Conservation (phyloP, 92 coral and sea anemone genomes). For the Porites divaricata region DNA sequence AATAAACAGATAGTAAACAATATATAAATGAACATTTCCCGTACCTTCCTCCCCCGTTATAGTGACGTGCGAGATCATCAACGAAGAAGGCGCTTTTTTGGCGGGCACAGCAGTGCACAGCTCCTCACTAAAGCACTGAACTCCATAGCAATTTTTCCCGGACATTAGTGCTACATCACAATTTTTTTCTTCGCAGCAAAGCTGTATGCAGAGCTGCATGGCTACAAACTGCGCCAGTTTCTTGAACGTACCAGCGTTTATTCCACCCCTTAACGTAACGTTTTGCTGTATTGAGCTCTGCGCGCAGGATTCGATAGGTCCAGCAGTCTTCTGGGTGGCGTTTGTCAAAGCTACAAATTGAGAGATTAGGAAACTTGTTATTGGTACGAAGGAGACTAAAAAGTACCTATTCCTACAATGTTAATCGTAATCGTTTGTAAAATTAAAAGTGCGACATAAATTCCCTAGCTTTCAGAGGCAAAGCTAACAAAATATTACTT, state of each 20-base stretch:
- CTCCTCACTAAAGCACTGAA: slow-evolving; percentile 94
- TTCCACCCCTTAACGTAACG: slow-evolving; percentile 97
- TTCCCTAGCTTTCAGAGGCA: no score
- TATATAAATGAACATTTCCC: not conserved
- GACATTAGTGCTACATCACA: slow-evolving; percentile 98
- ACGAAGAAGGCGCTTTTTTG: slow-evolving; percentile 95
- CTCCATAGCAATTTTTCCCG: slow-evolving; percentile 97
- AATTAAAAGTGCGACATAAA: no score
- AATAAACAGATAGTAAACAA: no score
- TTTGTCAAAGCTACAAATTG: slow-evolving; percentile 26
- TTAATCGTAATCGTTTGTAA: no score
- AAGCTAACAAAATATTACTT: no score
- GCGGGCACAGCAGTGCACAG: slow-evolving; percentile 92
- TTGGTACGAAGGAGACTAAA: not conserved
- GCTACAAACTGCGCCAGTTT: slow-evolving; percentile 97
- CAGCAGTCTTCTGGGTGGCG: slow-evolving; percentile 52
- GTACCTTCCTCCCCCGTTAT: slow-evolving; percentile 94
- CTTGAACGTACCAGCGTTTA: slow-evolving; percentile 95
- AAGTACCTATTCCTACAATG: no score
- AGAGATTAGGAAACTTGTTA: not conserved
- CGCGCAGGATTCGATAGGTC: slow-evolving; percentile 92
- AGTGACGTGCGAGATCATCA: slow-evolving; percentile 96
- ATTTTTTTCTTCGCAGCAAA: slow-evolving; percentile 97
- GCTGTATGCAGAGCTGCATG: slow-evolving; percentile 96
- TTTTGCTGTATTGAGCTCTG: slow-evolving; percentile 87